Base-by-base conservation (phyloP, 1,140 invertebrate genomes). In the Platorchestia sp. region DNA sequence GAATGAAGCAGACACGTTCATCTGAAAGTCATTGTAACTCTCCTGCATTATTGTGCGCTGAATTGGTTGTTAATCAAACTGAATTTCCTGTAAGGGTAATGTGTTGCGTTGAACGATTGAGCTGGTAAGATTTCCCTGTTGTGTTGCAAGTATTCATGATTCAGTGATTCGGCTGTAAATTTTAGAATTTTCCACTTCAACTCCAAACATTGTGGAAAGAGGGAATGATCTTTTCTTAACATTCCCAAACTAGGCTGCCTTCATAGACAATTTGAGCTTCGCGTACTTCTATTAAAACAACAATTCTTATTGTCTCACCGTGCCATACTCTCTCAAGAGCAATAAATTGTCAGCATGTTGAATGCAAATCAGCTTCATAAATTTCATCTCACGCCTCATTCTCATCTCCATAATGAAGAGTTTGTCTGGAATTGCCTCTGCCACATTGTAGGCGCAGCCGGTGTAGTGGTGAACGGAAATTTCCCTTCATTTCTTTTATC, bases 331-430 rank as follows among this genome's bases (percentile, higher is more conserved):
- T 10, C 41, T 89, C n/a, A 42, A 42, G 41, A 42, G 87, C 87
- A 89, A 19, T 89, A 16, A 19, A 89, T 7, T 89, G n/a, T 41
- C 42, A 41, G 1, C n/a, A 89, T 89, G 87, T 43, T 75, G 27
- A 41, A 89, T 89, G 87, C 87, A 89, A 89, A 89, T 89, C 5
- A 89, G n/a, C 36, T 89, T 89, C 87, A 89, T 89, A 89, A 89
- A 89, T 89, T 44, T 22, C 6, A 89, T 3, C 0, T 44, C 14
- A 42, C 41, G 36, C 87, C 87, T 22, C 87, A 22, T 44, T 89
- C 87, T 44, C 87, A 89, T 89, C 42, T 89, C 87, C 43, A 89
- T 89, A 75, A 75, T 75, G 36, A 75, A 75, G 59, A 75, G 59
- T 75, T 75, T 75, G 59, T 75, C 59, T 75, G 59, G 59, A 75